These are phyloP conservation scores for Calcarius lapponicus DNA, from an alignment of 2,797 vertebrate species.

Conservation along the genomic window DNA sequence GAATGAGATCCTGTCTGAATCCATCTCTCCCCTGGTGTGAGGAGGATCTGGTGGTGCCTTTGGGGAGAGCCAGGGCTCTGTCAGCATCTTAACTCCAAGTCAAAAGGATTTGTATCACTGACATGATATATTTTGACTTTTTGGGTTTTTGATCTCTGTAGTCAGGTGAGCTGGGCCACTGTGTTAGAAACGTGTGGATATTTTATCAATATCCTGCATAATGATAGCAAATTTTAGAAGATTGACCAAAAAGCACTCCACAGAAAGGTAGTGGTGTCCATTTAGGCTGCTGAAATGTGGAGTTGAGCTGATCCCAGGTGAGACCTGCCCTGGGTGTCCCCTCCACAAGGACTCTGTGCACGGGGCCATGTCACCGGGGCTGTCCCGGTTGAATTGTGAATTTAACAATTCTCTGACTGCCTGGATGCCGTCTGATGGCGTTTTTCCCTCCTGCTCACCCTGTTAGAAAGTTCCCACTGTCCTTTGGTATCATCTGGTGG, in stretches of 20 bases:
- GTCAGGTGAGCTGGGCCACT: neutral
- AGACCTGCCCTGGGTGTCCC: neutral
- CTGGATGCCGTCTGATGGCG: accelerated
- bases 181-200: too few species aligned
- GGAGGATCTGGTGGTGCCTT: neutral
- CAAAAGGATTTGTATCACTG: neutral
- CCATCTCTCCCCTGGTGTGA: neutral
- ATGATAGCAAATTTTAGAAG: neutral
- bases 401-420: neutral
- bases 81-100: neutral
- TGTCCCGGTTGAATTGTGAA: accelerated
- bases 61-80: neutral
- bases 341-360: neutral
- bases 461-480: neutral
- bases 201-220: neutral
- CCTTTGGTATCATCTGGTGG: neutral
- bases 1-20: neutral
- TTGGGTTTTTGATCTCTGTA: neutral
- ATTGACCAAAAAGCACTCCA: neutral
- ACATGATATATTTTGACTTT: accelerated
- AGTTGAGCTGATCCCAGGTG: neutral
- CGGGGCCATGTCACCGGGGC: accelerated
- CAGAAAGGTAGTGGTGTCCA: accelerated
- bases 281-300: neutral
- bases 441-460: neutral